These are phyloP conservation scores for Rhynchotus rufescens DNA, from an alignment of 2,797 vertebrate species.

Conservation along the genomic window DNA sequence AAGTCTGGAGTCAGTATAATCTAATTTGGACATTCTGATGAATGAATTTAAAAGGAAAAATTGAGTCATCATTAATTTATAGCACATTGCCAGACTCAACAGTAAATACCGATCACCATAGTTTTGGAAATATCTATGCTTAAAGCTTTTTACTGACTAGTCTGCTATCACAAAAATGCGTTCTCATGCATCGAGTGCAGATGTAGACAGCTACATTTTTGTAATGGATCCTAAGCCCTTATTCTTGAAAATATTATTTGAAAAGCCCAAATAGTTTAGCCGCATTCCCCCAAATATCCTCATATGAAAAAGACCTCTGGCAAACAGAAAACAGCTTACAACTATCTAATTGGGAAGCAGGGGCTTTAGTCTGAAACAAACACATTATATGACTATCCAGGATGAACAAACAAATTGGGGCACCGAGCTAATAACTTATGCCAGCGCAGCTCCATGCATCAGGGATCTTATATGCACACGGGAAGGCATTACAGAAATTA, in stretches of 20 bases:
- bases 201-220: background rate
- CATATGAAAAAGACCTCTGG: background rate
- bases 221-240: background rate
- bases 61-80: constrained; percentile 62
- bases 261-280: background rate
- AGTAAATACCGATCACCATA: constrained; percentile 45
- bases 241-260: background rate
- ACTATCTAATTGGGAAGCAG: constrained; percentile 3
- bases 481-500: constrained; percentile 70
- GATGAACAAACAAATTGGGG: constrained; percentile 55
- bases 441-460: constrained; percentile 42
- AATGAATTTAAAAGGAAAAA: constrained; percentile 52
- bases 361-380: constrained; percentile 1
- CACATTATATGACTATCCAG: background rate
- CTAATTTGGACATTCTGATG: constrained; percentile 42
- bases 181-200: background rate
- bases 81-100: constrained; percentile 31
- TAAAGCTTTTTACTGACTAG: background rate
- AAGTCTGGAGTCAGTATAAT: constrained; percentile 44
- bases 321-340: background rate
- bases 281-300: background rate
- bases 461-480: constrained; percentile 50
- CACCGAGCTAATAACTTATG: constrained; percentile 56
- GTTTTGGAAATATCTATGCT: constrained; percentile 30
- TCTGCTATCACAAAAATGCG: constrained; percentile 17